Evolutionary conservation across 2,797 vertebrate genomes (phyloP).

Genomic region (Coccyzus lansbergi): DNA sequence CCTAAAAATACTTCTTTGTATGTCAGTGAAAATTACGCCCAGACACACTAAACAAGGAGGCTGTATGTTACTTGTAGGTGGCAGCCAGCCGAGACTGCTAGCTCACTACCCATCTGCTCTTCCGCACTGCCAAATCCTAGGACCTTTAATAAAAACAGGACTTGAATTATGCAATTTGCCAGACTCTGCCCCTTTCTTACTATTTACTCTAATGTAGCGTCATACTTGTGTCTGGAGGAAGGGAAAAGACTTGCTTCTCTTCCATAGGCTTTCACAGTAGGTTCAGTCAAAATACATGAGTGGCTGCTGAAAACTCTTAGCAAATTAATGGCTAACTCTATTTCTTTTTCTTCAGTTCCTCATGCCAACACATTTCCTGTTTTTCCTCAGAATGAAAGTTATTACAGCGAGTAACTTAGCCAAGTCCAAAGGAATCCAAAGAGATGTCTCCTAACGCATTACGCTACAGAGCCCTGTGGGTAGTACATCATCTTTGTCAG

Average conservation of each 20-base stretch:
- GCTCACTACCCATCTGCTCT: constrained; percentile 33
- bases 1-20: constrained; percentile 21
- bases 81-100: neutral
- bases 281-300: neutral
- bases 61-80: constrained; percentile 17
- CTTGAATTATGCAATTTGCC: neutral
- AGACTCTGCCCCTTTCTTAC: neutral
- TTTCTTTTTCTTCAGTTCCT: neutral
- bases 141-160: neutral
- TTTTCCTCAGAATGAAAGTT: neutral
- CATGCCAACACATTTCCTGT: neutral
- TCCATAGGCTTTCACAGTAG: neutral
- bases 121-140: neutral
- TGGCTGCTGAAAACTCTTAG: neutral
- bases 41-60: constrained; percentile 40
- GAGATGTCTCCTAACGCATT: fast-evolving
- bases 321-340: neutral
- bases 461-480: too few relatives aligned
- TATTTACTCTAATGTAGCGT: neutral
- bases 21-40: neutral
- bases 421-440: neutral
- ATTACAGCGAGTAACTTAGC: neutral
- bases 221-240: neutral
- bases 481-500: neutral
- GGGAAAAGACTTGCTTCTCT: neutral